phyloP scores from a whole-genome alignment of 2,888 invertebrate species.

The Caenorhabditis doughertyi region DNA sequence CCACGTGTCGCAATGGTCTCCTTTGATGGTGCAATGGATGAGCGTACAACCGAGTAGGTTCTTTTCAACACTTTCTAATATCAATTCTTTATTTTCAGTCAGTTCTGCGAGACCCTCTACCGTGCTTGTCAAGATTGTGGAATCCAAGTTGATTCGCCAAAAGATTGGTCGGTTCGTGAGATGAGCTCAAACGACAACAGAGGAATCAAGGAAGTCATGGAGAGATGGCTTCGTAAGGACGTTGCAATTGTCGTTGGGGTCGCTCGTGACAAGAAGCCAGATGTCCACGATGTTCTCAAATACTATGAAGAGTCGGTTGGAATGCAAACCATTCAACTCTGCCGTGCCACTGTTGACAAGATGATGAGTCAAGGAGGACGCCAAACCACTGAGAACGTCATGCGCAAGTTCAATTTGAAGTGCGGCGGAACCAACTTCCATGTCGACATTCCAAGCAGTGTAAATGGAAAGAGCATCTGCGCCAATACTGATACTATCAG shows the following conservation, averaged over 20 bases:
- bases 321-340: slow-evolving; percentile 60
- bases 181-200: not conserved
- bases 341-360: slow-evolving; percentile 28
- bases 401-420: slow-evolving; percentile 70
- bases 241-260: slow-evolving; percentile 33
- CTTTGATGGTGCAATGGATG: slow-evolving; percentile 32
- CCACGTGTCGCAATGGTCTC: slow-evolving; percentile 7
- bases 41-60: slow-evolving; percentile 18
- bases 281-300: slow-evolving; percentile 62
- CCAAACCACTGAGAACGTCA: slow-evolving; percentile 65
- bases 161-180: slow-evolving; percentile 34
- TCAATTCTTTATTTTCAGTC: slow-evolving; percentile 28
- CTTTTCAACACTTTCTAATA: not conserved
- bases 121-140: slow-evolving; percentile 10
- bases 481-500: not conserved
- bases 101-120: slow-evolving; percentile 26
- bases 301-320: slow-evolving; percentile 46
- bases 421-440: slow-evolving; percentile 65
- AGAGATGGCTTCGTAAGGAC: not conserved
- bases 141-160: not conserved
- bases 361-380: slow-evolving; percentile 31
- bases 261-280: slow-evolving; percentile 38
- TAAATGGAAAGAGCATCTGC: slow-evolving; percentile 5
- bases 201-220: slow-evolving; percentile 31
- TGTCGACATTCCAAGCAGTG: slow-evolving; percentile 25